Base-by-base conservation (phyloP, 2,113 vertebrate genomes). In the Brachyistius frenatus region DNA sequence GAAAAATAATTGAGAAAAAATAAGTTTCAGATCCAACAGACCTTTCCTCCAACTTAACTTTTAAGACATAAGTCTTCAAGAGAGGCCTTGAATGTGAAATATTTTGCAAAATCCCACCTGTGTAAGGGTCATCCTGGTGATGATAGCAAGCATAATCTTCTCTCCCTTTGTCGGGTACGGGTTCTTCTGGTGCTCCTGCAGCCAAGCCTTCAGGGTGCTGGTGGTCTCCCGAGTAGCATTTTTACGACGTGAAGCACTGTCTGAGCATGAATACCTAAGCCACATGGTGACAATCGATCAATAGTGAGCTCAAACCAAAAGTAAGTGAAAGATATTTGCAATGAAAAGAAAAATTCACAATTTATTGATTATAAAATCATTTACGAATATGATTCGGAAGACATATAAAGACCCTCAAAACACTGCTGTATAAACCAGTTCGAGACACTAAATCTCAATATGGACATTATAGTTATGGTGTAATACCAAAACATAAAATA, bases 191-290 rank as follows among this genome's bases (percentile, higher is more conserved):
- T 96, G 96, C 61, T 97, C 97, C 91, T 97, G 96, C 23, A 98
- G 93, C 97, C 97, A 98, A 54, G 97, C 96, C 89, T 98, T 98
- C 66, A 98, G 89, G 0, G 97, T 98, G 89, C 96, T 97, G 32
- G 98, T 99, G 9, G 97, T 99, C 91, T 99, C 98, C 0, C 97
- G 91, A 2, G 97, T 98, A 66, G 98, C 97, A 5, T 99, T 99
- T 88, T 99, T 99, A 54, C 97, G 95, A 32, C 98, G 93, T 0
- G 97, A 96, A 35, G 96, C 95, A 7, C 96, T 94, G 41, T 99
- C 98, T 83, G 97, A 94, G 39, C 96, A 94, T 10, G 96, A 95
- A 55, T 98, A 98, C 89, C 98, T 99, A 80, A 85, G 5, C 23
- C 74, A 31, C 65, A 66, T 41, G 37, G n/a, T 33, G 4, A 78